Percentiles rank a stretch among this genome's conserved stretches.
phyloP scores from a whole-genome alignment of 1,140 invertebrate species.

The Ephestia elutella region DNA sequence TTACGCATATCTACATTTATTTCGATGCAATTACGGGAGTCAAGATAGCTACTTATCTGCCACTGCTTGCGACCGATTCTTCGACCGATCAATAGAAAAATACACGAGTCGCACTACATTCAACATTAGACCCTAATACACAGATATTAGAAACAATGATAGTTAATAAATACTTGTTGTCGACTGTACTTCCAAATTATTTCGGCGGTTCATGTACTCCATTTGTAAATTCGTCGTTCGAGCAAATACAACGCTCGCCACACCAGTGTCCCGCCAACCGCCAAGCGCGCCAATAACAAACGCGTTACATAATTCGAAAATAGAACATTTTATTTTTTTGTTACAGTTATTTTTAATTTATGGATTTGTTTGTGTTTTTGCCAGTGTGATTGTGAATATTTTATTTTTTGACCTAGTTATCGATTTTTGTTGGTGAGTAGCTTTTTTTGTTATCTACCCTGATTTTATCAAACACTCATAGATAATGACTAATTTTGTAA shows the following conservation, averaged over 20 bases:
- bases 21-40: too few relatives aligned
- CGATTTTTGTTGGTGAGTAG: background rate
- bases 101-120: too few relatives aligned
- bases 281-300: constrained; percentile 28
- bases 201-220: background rate
- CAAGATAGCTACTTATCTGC: too few relatives aligned
- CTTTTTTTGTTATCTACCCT: background rate
- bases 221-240: background rate
- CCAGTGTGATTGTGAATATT: constrained; percentile 20
- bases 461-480: background rate
- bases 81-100: too few relatives aligned
- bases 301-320: constrained; percentile 57
- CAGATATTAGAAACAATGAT: too few relatives aligned
- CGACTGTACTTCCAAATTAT: too few relatives aligned
- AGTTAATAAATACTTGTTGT: too few relatives aligned
- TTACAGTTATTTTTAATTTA: constrained; percentile 16
- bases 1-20: too few relatives aligned
- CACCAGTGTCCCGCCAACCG: constrained; percentile 18
- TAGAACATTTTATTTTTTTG: constrained; percentile 19
- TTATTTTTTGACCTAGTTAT: constrained; percentile 8
- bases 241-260: background rate
- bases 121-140: too few relatives aligned
- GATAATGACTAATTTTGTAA: too few relatives aligned
- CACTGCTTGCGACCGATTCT: too few relatives aligned
- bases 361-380: constrained; percentile 23